Evolutionary conservation across 2,888 invertebrate species (phyloP), one percentile per base, ranked within the genome.

Genomic region (Eupithecia abbreviata): DNA sequence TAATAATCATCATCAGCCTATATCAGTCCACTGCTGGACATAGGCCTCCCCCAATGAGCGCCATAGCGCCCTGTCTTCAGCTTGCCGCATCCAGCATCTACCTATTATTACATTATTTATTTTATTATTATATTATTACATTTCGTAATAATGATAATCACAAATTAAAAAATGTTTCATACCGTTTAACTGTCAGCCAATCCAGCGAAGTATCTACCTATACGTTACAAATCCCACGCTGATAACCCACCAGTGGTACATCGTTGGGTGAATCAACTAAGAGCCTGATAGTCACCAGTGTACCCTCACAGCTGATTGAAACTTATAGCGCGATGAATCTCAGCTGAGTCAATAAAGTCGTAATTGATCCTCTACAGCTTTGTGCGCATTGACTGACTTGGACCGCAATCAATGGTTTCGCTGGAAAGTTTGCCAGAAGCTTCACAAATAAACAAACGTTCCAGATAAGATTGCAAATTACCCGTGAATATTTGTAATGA

Each of bases 291-390:
- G 9, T 9, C n/a, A 58, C 55, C 55, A 9, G 3, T 58, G 55
- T 58, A 18, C 55, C 18, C 3, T 58, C 55, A 18, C 18, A 58
- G 18, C 18, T 18, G 18, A 58, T 58, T 58, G 55, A 18, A 58
- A 58, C 55, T 58, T 18, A 58, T 9, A 58, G 13, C 55, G 55
- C 55, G n/a, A 58, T 58, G 55, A 58, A 58, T 58, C 55, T 58
- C 55, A 18, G 18, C 55, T 18, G 7, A 18, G 55, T 7, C 55
- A 58, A 18, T 58, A 18, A 58, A 18, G 55, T 18, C n/a, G 55
- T 55, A 55, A 55, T 55, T n/a, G 3, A 58, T 51, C 15, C 51
- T 51, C 51, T 15, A 7, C 7, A 15, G 51, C 51, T 51, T 51
- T 51, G 15, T 15, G 51, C 15, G n/a, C n/a, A 51, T 51, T 51